These are phyloP conservation scores for Rotaria macrura DNA, from an alignment of 2,888 invertebrate genomes.

Conservation along the genomic window DNA sequence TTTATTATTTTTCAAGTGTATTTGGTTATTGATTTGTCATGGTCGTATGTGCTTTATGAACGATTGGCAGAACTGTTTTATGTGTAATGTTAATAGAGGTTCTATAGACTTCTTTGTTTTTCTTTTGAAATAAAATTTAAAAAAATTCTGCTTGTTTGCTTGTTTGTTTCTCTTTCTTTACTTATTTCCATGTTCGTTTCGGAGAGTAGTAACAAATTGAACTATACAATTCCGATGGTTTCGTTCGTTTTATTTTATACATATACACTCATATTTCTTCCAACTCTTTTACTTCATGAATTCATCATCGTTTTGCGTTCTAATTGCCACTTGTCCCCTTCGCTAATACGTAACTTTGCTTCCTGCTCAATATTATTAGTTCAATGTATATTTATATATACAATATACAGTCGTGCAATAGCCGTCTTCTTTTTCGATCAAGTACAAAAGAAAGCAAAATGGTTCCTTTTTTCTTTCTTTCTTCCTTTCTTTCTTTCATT, in stretches of 20 bases:
- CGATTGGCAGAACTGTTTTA: background rate
- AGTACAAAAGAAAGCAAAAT: background rate
- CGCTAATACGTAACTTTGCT: background rate
- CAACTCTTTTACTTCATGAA: background rate
- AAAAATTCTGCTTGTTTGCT: background rate
- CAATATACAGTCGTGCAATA: background rate
- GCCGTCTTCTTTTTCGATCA: background rate
- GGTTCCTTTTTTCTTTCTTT: background rate
- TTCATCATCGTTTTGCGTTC: background rate
- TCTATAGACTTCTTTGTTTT: background rate
- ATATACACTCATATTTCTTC: background rate
- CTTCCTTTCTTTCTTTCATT: background rate
- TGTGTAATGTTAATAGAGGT: background rate
- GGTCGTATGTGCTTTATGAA: background rate
- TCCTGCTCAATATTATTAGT: background rate
- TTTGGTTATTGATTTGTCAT: background rate
- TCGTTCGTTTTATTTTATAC: background rate
- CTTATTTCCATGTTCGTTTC: background rate
- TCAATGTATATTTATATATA: background rate
- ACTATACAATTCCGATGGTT: background rate
- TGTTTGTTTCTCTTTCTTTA: background rate
- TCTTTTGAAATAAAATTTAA: background rate
- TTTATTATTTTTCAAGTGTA: background rate
- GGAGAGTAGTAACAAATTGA: background rate
- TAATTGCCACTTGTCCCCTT: background rate